Evolutionary conservation across 2,113 vertebrate genomes (phyloP).

Genomic region (Nannospalax galili): DNA sequence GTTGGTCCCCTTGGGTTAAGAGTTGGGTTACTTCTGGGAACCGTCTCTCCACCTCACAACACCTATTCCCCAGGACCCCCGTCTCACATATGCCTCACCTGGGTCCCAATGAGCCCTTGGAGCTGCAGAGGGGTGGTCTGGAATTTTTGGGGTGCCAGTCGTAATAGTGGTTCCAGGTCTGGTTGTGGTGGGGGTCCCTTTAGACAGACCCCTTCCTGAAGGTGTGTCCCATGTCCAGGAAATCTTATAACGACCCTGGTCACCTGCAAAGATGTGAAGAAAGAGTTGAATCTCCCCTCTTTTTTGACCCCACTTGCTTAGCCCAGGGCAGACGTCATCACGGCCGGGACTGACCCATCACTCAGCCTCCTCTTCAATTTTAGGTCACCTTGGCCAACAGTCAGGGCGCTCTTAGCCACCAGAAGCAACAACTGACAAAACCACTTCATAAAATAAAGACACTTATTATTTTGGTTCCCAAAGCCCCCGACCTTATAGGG

Average conservation of each 20-base stretch:
- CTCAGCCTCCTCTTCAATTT: not conserved
- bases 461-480: not conserved
- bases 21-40: not conserved
- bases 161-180: not conserved
- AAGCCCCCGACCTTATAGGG: no score
- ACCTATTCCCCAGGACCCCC: not conserved
- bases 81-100: conserved; percentile 41
- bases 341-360: not conserved
- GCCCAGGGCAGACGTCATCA: not conserved
- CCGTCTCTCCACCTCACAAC: not conserved
- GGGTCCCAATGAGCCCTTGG: not conserved
- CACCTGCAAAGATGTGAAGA: conserved; percentile 24
- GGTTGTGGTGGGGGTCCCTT: not conserved
- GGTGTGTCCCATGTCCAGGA: not conserved
- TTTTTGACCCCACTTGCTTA: not conserved
- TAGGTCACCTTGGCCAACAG: not conserved
- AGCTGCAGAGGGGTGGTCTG: not conserved
- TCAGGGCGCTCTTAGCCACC: not conserved
- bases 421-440: not conserved
- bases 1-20: not conserved
- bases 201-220: not conserved
- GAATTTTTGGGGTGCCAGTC: not conserved
- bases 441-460: not conserved
- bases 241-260: not conserved
- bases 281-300: not conserved